Conservation (phyloP, 2,888 invertebrate species). For the Melangyna quadrimaculata region DNA sequence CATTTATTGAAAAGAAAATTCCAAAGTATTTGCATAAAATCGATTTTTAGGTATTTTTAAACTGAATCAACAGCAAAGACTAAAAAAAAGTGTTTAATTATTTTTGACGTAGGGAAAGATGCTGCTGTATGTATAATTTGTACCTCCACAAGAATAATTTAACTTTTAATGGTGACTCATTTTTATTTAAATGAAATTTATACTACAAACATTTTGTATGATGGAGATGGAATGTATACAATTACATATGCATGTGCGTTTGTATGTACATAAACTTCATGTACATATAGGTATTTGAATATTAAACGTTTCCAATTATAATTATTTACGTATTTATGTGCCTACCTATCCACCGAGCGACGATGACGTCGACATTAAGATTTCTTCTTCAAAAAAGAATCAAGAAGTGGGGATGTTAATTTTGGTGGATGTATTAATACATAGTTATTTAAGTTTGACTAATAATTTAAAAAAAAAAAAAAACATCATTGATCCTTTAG, state of each 20-base stretch:
- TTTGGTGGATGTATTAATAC: not conserved
- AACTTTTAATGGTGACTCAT: conserved; percentile 57
- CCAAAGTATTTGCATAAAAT: conserved; percentile 67
- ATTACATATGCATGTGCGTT: no score
- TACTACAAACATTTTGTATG: conserved; percentile 31
- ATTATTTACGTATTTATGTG: not conserved
- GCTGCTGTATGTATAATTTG: conserved; percentile 40
- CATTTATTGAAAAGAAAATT: conserved; percentile 59
- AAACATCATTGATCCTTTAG: not conserved
- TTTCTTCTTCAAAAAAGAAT: not conserved
- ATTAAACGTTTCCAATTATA: conserved; percentile 15
- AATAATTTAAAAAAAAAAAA: not conserved
- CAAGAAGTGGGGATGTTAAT: not conserved
- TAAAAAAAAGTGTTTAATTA: conserved; percentile 59
- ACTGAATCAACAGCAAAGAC: conserved; percentile 43
- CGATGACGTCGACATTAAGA: not conserved
- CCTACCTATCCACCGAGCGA: not conserved
- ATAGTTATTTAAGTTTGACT: not conserved
- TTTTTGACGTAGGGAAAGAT: conserved; percentile 45
- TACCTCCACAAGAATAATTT: conserved; percentile 3
- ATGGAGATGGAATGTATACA: no score
- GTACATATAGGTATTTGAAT: not conserved
- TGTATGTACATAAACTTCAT: not conserved
- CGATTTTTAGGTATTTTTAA: conserved; percentile 61
- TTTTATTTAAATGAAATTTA: conserved; percentile 52